phyloP scores from a whole-genome alignment of 2,888 invertebrate species.

The Heliconius sara region DNA sequence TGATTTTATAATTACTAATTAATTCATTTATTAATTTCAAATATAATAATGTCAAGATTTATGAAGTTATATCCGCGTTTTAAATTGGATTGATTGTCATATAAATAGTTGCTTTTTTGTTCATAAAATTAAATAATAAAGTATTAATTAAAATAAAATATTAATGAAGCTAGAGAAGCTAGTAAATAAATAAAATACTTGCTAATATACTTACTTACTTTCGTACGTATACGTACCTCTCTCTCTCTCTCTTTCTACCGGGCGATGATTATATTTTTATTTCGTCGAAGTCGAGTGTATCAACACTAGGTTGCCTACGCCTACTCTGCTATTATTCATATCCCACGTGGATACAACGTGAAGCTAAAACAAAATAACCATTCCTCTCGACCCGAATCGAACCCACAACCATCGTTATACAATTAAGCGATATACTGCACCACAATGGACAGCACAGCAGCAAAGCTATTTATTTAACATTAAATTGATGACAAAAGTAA shows the following conservation, averaged over 20 bases:
- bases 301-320: neutral
- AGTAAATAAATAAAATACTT: neutral
- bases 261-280: no score
- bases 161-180: no score
- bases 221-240: no score
- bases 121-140: neutral
- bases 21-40: constrained; percentile 17
- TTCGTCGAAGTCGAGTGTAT: no score
- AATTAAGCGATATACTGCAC: neutral
- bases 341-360: neutral
- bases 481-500: constrained; percentile 17
- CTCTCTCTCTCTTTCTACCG: no score
- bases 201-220: no score
- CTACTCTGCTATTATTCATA: neutral
- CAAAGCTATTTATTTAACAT: constrained; percentile 10
- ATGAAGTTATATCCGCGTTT: neutral
- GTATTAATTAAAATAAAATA: neutral
- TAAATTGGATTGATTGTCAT: neutral
- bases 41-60: constrained; percentile 27
- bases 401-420: neutral
- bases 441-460: neutral
- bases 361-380: neutral
- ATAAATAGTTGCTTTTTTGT: neutral
- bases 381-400: no score
- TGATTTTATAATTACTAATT: constrained; percentile 23